Evolutionary conservation across 2,113 vertebrate genomes (phyloP).

Genomic region (Murina feae): DNA sequence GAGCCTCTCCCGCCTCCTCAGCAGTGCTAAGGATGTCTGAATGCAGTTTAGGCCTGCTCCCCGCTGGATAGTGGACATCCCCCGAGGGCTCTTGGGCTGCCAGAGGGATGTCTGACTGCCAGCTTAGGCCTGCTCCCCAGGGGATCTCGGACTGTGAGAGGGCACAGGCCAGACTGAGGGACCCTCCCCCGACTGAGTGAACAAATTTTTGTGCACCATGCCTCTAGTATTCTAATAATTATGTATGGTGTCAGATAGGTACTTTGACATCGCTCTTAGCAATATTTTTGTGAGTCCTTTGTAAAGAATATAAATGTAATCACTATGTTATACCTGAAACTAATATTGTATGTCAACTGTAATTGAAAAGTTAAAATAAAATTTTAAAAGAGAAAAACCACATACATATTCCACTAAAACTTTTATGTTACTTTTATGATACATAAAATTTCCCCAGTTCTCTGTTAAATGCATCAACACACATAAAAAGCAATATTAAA

Average conservation of each 20-base stretch:
- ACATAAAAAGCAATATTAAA: not conserved
- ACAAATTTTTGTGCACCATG: too few relatives aligned
- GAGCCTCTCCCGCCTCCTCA: too few relatives aligned
- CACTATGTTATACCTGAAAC: not conserved
- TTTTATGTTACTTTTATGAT: not conserved
- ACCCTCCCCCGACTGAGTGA: too few relatives aligned
- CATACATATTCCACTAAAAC: not conserved
- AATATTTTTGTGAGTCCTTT: not conserved
- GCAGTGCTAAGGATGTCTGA: too few relatives aligned
- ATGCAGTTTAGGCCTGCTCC: too few relatives aligned
- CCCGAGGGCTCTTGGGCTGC: too few relatives aligned
- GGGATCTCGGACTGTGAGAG: too few relatives aligned
- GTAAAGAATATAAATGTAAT: not conserved
- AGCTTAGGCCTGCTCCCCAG: too few relatives aligned
- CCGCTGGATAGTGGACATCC: too few relatives aligned
- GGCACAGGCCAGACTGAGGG: too few relatives aligned
- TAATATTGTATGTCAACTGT: not conserved
- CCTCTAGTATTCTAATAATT: too few relatives aligned
- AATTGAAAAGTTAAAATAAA: not conserved
- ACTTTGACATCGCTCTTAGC: not conserved
- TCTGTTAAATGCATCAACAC: not conserved
- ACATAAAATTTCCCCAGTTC: not conserved
- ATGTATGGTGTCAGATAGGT: not conserved
- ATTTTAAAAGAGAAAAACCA: slow-evolving; percentile 8
- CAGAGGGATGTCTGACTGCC: too few relatives aligned